phyloP scores from a whole-genome alignment of 1,140 invertebrate genomes.

The Tachypleus tridentatus region DNA sequence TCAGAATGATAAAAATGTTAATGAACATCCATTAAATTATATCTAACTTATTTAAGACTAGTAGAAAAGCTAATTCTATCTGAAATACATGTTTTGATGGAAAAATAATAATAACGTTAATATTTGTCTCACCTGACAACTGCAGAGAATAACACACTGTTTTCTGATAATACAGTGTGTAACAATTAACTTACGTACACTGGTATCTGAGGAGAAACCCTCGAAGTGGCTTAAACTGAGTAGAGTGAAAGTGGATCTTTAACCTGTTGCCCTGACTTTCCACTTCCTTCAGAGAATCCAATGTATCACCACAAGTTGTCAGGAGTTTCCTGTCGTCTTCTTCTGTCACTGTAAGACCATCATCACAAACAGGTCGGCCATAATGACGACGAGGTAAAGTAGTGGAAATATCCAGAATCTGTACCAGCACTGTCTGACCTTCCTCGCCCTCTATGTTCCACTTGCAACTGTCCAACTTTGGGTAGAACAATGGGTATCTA shows the following conservation, averaged over 20 bases:
- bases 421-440: constrained; percentile 41
- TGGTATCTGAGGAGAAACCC: background rate
- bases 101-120: no score
- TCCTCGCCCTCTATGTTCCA: constrained; percentile 40
- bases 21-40: no score
- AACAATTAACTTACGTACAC: no score
- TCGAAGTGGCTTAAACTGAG: background rate
- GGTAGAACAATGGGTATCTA: constrained; percentile 48
- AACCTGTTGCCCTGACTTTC: constrained; percentile 34
- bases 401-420: constrained; percentile 44
- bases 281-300: constrained; percentile 29
- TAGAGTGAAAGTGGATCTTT: constrained; percentile 28
- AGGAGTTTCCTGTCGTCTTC: constrained; percentile 34
- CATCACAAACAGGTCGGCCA: constrained; percentile 28
- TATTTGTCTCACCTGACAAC: no score
- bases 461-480: constrained; percentile 33
- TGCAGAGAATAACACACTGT: no score
- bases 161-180: no score
- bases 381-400: constrained; percentile 35
- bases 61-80: no score
- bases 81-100: no score
- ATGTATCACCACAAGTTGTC: constrained; percentile 34
- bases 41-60: no score
- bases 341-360: constrained; percentile 33
- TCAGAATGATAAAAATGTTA: no score